Evolutionary conservation across 2,888 invertebrate genomes (phyloP).

Genomic region (Mesopsocus fuscifrons): DNA sequence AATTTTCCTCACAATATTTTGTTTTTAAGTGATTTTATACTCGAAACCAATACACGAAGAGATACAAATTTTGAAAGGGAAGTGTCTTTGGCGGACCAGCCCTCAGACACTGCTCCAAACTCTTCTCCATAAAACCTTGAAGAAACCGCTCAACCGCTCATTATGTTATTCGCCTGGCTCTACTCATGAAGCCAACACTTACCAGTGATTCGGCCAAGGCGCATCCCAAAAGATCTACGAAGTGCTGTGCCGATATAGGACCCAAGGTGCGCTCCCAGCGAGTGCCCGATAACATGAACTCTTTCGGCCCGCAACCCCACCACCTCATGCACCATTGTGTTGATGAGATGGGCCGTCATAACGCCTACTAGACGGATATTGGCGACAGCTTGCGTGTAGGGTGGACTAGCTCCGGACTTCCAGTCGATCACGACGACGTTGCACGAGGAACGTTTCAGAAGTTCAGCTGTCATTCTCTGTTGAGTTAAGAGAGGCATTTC

Average conservation of each 20-base stretch:
- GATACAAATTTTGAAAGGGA: too few relatives aligned
- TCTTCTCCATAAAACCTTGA: too few relatives aligned
- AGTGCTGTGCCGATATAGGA: conserved; percentile 68
- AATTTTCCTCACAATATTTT: too few relatives aligned
- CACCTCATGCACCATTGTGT: conserved; percentile 28
- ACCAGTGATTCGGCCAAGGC: conserved; percentile 64
- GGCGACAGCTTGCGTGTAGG: conserved; percentile 82
- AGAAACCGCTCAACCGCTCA: too few relatives aligned
- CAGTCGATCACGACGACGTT: conserved; percentile 70
- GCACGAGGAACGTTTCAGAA: conserved; percentile 49
- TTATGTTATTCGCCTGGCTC: too few relatives aligned
- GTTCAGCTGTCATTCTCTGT: conserved; percentile 45
- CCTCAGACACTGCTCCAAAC: too few relatives aligned
- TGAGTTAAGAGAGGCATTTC: too few relatives aligned
- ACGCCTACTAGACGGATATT: conserved; percentile 74
- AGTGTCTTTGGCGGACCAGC: too few relatives aligned
- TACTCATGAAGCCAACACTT: too few relatives aligned
- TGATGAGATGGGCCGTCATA: conserved; percentile 53
- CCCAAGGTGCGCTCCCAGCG: conserved; percentile 64
- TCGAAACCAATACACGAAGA: too few relatives aligned
- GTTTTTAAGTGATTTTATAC: too few relatives aligned
- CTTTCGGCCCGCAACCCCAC: conserved; percentile 33
- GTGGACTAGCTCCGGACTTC: conserved; percentile 69
- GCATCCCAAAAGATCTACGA: conserved; percentile 44
- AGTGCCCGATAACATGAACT: conserved; percentile 73